Conservation (phyloP, 2,888 invertebrate species). For the Leptinotarsa haldemani region DNA sequence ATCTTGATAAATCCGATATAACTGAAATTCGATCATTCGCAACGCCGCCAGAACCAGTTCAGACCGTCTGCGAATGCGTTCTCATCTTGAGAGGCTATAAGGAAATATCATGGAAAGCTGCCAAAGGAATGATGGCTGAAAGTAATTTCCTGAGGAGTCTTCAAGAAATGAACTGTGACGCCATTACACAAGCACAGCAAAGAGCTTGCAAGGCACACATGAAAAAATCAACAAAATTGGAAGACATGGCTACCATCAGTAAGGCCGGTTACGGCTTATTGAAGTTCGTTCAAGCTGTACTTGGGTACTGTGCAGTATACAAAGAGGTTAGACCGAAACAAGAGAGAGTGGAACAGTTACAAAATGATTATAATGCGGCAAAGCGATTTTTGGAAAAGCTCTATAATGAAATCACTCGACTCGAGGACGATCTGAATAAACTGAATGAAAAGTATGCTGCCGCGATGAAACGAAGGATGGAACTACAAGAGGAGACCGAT, state of each 20-base stretch:
- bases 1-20: conserved; percentile 89
- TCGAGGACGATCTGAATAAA: conserved; percentile 77
- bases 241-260: conserved; percentile 87
- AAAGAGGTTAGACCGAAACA: conserved; percentile 88
- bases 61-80: conserved; percentile 90
- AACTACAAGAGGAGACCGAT: conserved; percentile 84
- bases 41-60: conserved; percentile 90
- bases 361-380: conserved; percentile 76
- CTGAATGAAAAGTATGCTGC: conserved; percentile 81
- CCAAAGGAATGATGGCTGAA: conserved; percentile 93
- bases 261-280: conserved; percentile 88
- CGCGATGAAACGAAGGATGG: conserved; percentile 76
- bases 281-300: conserved; percentile 86
- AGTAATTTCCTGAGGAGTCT: conserved; percentile 83
- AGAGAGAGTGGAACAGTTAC: conserved; percentile 83
- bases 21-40: conserved; percentile 93
- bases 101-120: conserved; percentile 91
- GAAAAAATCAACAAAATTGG: conserved; percentile 78
- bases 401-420: conserved; percentile 77
- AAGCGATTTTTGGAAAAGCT: conserved; percentile 77
- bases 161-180: conserved; percentile 88
- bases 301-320: conserved; percentile 90
- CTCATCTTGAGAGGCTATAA: conserved; percentile 85
- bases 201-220: conserved; percentile 78
- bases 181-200: conserved; percentile 78